A percentile compares a stretch with the other conserved stretches of the same genome.
phyloP scores from a whole-genome alignment of 2,888 invertebrate species.

The Apamea crenata region DNA sequence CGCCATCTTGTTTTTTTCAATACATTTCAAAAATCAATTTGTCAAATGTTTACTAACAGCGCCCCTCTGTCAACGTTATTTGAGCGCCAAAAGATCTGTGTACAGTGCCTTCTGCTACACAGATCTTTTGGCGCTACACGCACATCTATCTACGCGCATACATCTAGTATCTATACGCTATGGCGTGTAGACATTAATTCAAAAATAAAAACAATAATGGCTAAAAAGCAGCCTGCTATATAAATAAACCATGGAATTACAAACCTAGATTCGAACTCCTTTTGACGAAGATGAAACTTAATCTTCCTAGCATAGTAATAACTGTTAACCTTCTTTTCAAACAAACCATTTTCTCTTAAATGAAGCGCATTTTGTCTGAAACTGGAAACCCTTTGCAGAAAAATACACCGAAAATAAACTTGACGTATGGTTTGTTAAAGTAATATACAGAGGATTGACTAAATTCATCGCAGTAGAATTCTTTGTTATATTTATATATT shows the following conservation, averaged over 20 bases:
- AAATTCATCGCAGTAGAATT: conserved; percentile 30
- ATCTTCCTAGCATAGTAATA: conserved; percentile 24
- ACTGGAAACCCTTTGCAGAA: conserved; percentile 60
- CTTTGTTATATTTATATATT: conserved; percentile 26
- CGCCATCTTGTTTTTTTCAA: too few relatives aligned
- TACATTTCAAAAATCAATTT: too few relatives aligned
- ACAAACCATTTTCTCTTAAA: conserved; percentile 56
- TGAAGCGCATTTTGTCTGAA: conserved; percentile 41
- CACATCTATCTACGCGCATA: too few relatives aligned
- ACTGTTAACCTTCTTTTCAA: conserved; percentile 39
- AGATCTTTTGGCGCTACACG: too few relatives aligned
- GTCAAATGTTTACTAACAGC: too few relatives aligned
- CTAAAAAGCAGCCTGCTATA: conserved; percentile 30
- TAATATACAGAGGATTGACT: conserved; percentile 38
- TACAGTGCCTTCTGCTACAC: too few relatives aligned
- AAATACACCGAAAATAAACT: conserved; percentile 17
- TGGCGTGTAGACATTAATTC: conserved; percentile 32
- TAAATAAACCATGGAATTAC: conserved; percentile 56
- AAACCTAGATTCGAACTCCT: conserved; percentile 29
- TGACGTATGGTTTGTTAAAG: conserved; percentile 39
- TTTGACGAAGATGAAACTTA: conserved; percentile 29
- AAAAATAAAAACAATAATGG: conserved; percentile 35
- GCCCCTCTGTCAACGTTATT: too few relatives aligned
- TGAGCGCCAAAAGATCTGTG: too few relatives aligned
- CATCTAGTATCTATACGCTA: too few relatives aligned